Base-by-base conservation (phyloP, 2,797 vertebrate species). In the Epinephelus malabaricus region DNA sequence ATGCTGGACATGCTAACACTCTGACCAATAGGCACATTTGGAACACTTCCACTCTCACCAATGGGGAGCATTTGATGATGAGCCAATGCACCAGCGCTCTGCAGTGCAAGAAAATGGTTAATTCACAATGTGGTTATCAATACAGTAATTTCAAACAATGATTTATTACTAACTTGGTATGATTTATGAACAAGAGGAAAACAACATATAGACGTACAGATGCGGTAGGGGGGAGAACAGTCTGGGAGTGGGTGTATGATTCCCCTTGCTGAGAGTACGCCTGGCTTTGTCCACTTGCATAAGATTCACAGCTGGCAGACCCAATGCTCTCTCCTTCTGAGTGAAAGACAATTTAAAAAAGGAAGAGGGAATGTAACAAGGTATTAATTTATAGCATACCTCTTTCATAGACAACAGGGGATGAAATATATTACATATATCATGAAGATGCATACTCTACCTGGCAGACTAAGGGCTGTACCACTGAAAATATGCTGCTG, bases 261-360 rank as follows among this genome's bases (percentile, higher is more conserved):
- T 97, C 96, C 23, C 92, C 89, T 21, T 94, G 94, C 2, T 92
- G 88, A 76, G 94, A 88, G 73, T 93, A 92, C 3, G 90, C 89
- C 78, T 96, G 95, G 86, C 95, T 96, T 83, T 95, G 93, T 78
- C 89, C 92, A 89, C 92, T 93, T 63, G 86, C 85, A 60, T 85
- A 92, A 23, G 95, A 95, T 69, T 97, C 97, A 89, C 92, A 95
- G 86, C 89, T 93, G 64, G 93, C 86, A 63, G 95, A 92, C 69
- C 94, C 87, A 27, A 95, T 60, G 81, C 87, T 94, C 73, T 95
- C 95, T 60, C 83, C 92, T 89, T 93, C 85, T 90, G 78, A 54
- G 72, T 56, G 5, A 8, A 81, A 88, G 30, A 80, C 49, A 73
- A 27, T 56, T 55, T 0, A 2, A 71, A 59, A 54, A 47, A 63